A percentile compares a stretch with the other conserved stretches of the same genome.
These are phyloP conservation scores for Trachelus troglodyta DNA, from an alignment of 2,888 invertebrate species.

Conservation along the genomic window DNA sequence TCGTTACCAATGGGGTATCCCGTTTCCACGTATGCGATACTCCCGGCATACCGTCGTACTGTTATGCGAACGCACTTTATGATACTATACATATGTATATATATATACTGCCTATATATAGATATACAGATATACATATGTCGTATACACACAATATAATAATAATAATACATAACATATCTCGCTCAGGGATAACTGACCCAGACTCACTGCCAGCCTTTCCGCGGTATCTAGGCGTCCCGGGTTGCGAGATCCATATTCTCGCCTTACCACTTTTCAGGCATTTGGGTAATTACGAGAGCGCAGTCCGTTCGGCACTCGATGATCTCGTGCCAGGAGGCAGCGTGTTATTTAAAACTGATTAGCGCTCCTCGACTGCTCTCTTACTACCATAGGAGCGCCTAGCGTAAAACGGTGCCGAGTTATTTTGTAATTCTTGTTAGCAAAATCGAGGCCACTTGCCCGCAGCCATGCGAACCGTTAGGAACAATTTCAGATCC, in stretches of 20 bases:
- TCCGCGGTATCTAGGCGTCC: neutral
- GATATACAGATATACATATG: neutral
- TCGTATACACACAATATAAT: neutral
- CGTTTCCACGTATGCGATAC: constrained; percentile 46
- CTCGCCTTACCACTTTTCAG: constrained; percentile 8
- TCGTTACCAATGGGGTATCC: constrained; percentile 54
- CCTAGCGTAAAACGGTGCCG: constrained; percentile 1
- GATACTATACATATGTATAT: neutral
- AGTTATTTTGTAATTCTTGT: constrained; percentile 24
- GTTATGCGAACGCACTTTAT: neutral
- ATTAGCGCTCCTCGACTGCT: constrained; percentile 11
- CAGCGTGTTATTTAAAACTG: constrained; percentile 23
- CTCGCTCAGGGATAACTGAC: neutral
- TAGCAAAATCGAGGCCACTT: constrained; percentile 24
- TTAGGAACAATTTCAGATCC: constrained; percentile 28
- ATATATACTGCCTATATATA: neutral
- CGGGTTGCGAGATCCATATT: neutral
- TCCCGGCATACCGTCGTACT: neutral
- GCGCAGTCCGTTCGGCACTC: neutral
- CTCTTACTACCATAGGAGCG: neutral
- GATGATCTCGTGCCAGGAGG: constrained; percentile 2
- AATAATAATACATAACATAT: neutral
- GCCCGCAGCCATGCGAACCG: constrained; percentile 30
- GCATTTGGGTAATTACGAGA: constrained; percentile 18
- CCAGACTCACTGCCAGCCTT: neutral